Conservation (phyloP, 1,140 invertebrate species). For the Druon quercuslanigerum region DNA sequence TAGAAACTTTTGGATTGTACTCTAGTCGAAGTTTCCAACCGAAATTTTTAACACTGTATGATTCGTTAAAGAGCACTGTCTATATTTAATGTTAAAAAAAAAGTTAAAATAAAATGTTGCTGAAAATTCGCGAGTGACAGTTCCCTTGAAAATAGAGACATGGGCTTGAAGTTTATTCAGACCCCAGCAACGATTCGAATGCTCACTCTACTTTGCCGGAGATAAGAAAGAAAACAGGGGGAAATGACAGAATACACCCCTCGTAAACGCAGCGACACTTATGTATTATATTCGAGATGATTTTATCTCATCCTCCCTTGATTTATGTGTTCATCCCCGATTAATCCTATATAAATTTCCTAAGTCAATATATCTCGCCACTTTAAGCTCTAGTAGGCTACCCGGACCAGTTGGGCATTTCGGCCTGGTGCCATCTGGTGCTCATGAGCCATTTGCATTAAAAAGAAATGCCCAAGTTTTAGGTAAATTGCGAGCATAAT, state of each 20-base stretch:
- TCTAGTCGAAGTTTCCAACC: no score
- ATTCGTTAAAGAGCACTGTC: no score
- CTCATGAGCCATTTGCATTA: slow-evolving; percentile 39
- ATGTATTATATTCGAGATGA: background rate
- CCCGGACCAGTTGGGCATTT: slow-evolving; percentile 31
- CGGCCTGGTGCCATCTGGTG: slow-evolving; percentile 35
- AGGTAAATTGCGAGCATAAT: background rate
- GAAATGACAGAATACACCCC: slow-evolving; percentile 5
- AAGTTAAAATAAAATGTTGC: no score
- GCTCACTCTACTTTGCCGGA: background rate
- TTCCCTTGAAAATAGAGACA: no score
- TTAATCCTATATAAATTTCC: slow-evolving; percentile 14
- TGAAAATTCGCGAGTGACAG: no score
- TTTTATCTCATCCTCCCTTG: background rate
- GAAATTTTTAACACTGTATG: no score
- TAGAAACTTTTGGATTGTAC: no score
- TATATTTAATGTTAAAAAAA: no score
- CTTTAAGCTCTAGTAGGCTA: slow-evolving; percentile 32
- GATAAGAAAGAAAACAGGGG: slow-evolving; percentile 13
- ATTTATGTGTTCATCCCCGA: slow-evolving; percentile 26
- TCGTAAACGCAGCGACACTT: background rate
- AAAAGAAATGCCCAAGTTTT: slow-evolving; percentile 32
- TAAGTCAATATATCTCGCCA: slow-evolving; percentile 35
- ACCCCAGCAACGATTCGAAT: background rate
- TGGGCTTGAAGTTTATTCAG: background rate